A percentile compares a stretch with the other conserved stretches of the same genome.
Conservation (phyloP, 2,888 invertebrate species). For the Spilarctia lutea region DNA sequence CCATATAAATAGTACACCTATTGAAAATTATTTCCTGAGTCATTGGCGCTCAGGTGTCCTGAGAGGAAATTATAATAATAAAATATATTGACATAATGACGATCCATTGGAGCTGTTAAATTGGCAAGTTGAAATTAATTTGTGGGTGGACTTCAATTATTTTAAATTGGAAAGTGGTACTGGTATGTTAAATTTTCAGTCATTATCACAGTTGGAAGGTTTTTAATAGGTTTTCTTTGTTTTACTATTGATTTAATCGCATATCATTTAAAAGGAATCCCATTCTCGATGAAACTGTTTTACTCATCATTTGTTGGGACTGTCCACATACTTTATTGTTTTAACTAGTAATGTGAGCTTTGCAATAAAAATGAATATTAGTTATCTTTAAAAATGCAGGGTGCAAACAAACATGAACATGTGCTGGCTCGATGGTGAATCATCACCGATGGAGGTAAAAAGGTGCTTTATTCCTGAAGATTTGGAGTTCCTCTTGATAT, state of each 20-base stretch:
- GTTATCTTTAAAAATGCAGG: no score
- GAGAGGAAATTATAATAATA: slow-evolving; percentile 8
- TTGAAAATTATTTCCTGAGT: not conserved
- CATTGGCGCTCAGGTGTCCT: not conserved
- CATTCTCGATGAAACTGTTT: not conserved
- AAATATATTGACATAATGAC: slow-evolving; percentile 32
- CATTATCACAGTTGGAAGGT: slow-evolving; percentile 23
- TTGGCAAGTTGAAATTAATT: slow-evolving; percentile 38
- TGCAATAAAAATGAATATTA: not conserved
- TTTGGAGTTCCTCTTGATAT: no score
- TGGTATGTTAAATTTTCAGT: slow-evolving; percentile 26
- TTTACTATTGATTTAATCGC: slow-evolving; percentile 2
- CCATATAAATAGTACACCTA: not conserved
- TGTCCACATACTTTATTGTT: not conserved
- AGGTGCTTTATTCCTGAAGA: no score
- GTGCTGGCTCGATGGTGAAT: no score
- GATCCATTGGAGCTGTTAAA: slow-evolving; percentile 29
- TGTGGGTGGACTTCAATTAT: slow-evolving; percentile 18
- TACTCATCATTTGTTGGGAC: not conserved
- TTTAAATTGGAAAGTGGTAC: slow-evolving; percentile 36
- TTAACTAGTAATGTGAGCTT: not conserved
- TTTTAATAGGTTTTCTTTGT: slow-evolving; percentile 17
- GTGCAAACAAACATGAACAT: no score
- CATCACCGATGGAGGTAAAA: no score
- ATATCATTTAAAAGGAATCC: not conserved